Conservation (phyloP, 1,140 invertebrate species). For the Caenorhabditis brenneri region DNA sequence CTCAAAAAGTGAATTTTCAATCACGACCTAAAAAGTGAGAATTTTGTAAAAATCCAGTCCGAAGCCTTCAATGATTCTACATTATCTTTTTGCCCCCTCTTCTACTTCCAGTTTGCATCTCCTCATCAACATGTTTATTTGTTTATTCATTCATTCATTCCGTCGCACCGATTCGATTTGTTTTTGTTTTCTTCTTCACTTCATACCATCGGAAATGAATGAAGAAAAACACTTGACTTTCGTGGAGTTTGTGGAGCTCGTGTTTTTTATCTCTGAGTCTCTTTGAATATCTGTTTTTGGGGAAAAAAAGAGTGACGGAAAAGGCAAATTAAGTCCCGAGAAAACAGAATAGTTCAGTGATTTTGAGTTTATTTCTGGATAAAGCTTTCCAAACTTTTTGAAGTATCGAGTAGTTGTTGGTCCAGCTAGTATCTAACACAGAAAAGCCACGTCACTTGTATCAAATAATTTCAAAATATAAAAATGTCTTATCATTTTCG, state of each 20-base stretch:
- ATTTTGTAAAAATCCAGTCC: not conserved
- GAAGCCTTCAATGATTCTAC: not conserved
- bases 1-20: too few relatives aligned
- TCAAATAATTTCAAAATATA: not conserved
- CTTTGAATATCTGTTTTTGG: not conserved
- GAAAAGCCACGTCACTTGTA: not conserved
- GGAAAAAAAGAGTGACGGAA: too few relatives aligned
- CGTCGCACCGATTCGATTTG: not conserved
- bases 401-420: too few relatives aligned
- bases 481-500: not conserved
- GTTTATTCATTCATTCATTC: constrained; percentile 22
- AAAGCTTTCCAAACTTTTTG: too few relatives aligned
- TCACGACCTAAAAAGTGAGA: not conserved
- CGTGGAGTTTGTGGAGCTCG: not conserved
- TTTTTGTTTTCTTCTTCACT: not conserved
- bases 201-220: constrained; percentile 27
- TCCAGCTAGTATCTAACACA: too few relatives aligned
- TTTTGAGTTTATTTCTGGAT: too few relatives aligned
- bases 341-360: too few relatives aligned
- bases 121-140: not conserved
- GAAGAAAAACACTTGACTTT: constrained; percentile 31
- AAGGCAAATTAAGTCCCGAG: not conserved
- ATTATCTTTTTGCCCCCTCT: not conserved
- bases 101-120: constrained; percentile 30
- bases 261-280: constrained; percentile 5